Evolutionary conservation across 2,797 vertebrate species (phyloP).

Genomic region (Agapornis canus): DNA sequence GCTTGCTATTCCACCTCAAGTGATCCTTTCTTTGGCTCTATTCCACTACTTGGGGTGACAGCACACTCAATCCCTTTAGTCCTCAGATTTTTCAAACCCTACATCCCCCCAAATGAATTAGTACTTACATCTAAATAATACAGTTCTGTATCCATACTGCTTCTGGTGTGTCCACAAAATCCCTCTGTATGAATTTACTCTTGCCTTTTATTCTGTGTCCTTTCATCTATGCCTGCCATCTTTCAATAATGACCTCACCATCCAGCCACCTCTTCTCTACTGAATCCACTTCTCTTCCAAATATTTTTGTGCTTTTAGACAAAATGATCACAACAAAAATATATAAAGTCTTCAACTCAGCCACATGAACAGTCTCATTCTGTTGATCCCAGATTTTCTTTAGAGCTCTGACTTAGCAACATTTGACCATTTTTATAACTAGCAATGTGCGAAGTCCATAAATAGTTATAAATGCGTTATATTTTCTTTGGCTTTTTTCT

Average conservation of each 20-base stretch:
- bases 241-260: not conserved
- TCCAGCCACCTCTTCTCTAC: not conserved
- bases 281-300: not conserved
- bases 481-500: not conserved
- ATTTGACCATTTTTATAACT: not conserved
- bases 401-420: not conserved
- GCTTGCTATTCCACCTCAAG: slow-evolving; percentile 25
- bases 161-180: not conserved
- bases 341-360: not conserved
- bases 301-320: not conserved
- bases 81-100: not conserved
- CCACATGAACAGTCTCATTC: not conserved
- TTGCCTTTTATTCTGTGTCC: not conserved
- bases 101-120: not conserved
- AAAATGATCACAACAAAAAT: not conserved
- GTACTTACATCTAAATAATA: not conserved
- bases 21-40: slow-evolving; percentile 24
- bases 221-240: not conserved
- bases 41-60: slow-evolving; percentile 17
- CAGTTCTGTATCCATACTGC: not conserved
- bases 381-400: not conserved
- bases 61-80: not conserved
- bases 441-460: not conserved
- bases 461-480: not conserved
- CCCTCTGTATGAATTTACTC: not conserved